These are phyloP conservation scores for Theristicus caerulescens DNA, from an alignment of 2,113 vertebrate genomes.

Conservation along the genomic window DNA sequence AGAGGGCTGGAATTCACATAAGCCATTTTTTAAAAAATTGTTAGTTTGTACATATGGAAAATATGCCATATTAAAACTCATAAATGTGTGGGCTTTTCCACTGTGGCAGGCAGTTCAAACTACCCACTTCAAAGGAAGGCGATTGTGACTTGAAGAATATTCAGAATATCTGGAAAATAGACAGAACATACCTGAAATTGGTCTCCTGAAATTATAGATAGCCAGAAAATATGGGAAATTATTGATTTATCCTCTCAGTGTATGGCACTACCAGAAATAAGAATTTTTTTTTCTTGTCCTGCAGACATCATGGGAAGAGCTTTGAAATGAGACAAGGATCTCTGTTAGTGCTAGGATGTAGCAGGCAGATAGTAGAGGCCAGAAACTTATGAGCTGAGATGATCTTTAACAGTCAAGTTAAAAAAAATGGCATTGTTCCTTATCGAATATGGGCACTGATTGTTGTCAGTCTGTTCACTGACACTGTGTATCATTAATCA, in stretches of 20 bases:
- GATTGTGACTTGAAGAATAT: not conserved
- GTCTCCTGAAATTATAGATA: not conserved
- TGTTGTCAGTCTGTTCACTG: not conserved
- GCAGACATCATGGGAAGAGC: not conserved
- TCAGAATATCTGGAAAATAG: not conserved
- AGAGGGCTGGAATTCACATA: not conserved
- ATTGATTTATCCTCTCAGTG: not conserved
- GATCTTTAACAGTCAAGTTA: not conserved
- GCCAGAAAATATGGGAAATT: not conserved
- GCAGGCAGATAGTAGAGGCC: not conserved
- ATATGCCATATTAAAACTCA: not conserved
- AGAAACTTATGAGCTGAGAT: not conserved
- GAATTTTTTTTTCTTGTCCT: not conserved
- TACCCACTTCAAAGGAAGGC: not conserved
- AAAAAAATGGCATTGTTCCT: not conserved
- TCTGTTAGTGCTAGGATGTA: not conserved
- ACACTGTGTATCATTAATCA: not conserved
- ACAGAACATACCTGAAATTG: not conserved
- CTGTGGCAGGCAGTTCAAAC: not conserved
- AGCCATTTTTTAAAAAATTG: not conserved
- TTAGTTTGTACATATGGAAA: not conserved
- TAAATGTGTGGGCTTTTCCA: not conserved
- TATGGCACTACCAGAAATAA: not conserved
- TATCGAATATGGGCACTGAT: not conserved
- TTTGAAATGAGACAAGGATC: not conserved